phyloP scores from a whole-genome alignment of 1,140 invertebrate species.

The Drosophila insularis region DNA sequence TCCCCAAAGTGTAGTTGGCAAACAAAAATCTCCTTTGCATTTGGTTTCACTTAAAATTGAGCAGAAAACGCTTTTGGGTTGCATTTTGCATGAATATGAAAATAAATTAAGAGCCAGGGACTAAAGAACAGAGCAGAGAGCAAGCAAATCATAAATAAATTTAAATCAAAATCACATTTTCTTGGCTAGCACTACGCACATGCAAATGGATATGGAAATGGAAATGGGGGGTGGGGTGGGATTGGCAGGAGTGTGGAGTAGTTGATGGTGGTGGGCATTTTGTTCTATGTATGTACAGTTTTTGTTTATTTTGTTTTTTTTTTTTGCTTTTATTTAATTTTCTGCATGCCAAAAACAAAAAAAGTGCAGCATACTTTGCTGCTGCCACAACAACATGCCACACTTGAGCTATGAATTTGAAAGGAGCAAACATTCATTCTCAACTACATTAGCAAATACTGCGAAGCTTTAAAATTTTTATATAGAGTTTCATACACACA shows the following conservation, averaged over 20 bases:
- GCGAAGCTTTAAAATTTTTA: constrained; percentile 76
- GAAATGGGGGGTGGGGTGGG: neutral
- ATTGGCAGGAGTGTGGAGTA: no score
- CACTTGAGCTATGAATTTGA: constrained; percentile 20
- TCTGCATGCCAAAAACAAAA: constrained; percentile 42
- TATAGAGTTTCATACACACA: constrained; percentile 19
- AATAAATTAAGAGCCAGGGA: constrained; percentile 17
- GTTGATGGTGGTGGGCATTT: neutral
- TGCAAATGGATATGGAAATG: constrained; percentile 45
- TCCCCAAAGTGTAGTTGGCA: neutral
- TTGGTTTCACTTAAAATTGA: constrained; percentile 7
- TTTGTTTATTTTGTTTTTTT: constrained; percentile 30
- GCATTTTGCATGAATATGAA: constrained; percentile 32
- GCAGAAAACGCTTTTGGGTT: constrained; percentile 34
- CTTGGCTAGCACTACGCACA: constrained; percentile 65
- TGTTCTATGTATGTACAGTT: constrained; percentile 32
- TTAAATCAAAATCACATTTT: constrained; percentile 67
- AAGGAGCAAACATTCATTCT: constrained; percentile 54
- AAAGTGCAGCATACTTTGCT: constrained; percentile 54
- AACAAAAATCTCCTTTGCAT: neutral
- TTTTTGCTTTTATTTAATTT: constrained; percentile 5
- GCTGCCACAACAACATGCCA: constrained; percentile 56
- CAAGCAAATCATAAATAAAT: constrained; percentile 76
- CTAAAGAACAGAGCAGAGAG: constrained; percentile 35
- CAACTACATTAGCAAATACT: constrained; percentile 80